Percentiles rank a stretch among this genome's conserved stretches.
Conservation (phyloP, 2,113 vertebrate genomes). For the Aldabrachelys gigantea region DNA sequence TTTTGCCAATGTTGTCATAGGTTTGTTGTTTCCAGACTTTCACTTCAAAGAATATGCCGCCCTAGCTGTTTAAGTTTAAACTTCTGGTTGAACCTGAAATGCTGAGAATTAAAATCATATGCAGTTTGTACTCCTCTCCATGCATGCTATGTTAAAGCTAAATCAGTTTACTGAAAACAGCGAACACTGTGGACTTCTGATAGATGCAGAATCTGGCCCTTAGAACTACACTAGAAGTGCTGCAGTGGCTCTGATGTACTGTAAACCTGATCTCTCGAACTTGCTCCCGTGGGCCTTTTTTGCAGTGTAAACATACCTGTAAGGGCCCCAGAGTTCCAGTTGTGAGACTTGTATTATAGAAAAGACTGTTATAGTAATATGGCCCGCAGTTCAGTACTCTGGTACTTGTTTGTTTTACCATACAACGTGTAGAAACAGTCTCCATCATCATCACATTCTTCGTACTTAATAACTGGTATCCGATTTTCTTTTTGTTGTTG, state of each 20-base stretch:
- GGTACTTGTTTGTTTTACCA: not conserved
- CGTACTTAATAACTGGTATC: not conserved
- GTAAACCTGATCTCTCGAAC: not conserved
- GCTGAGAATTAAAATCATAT: not conserved
- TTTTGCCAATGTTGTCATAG: not conserved
- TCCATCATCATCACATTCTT: not conserved
- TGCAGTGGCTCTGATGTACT: not conserved
- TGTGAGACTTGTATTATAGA: not conserved
- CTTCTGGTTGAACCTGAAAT: not conserved
- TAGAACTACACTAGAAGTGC: too few species aligned
- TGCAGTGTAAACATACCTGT: not conserved
- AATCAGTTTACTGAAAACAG: conserved; percentile 18
- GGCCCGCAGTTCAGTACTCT: not conserved
- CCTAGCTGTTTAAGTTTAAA: fast-evolving
- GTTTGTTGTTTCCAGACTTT: not conserved
- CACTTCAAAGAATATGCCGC: not conserved
- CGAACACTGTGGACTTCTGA: not conserved
- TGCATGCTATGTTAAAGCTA: not conserved
- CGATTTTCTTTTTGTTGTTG: not conserved
- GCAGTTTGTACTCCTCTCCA: not conserved
- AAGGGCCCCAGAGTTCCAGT: not conserved
- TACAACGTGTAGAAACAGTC: not conserved
- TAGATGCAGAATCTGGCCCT: not conserved
- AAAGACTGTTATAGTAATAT: not conserved
- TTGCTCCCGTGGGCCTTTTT: not conserved